Conservation (phyloP, 2,797 vertebrate species). For the Coluber constrictor region DNA sequence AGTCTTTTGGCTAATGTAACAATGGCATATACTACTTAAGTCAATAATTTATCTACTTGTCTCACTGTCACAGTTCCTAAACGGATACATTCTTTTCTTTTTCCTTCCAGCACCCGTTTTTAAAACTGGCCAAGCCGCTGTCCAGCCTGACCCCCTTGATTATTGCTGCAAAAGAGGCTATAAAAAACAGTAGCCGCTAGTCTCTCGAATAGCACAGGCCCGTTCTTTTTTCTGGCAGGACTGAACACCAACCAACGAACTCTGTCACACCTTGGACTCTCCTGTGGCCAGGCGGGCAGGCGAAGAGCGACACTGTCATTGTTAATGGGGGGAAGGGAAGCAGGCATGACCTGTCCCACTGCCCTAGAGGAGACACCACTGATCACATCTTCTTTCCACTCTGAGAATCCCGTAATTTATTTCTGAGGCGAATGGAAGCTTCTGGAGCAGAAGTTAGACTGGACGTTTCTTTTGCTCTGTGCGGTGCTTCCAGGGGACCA, state of each 20-base stretch:
- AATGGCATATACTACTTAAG: no score
- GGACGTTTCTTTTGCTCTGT: conserved; percentile 60
- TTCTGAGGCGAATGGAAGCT: conserved; percentile 71
- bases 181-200: conserved; percentile 95
- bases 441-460: conserved; percentile 64
- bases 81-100: conserved; percentile 7
- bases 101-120: conserved; percentile 82
- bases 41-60: not conserved
- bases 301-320: conserved; percentile 57
- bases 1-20: not conserved
- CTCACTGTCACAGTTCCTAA: not conserved
- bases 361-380: conserved; percentile 64
- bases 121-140: conserved; percentile 90
- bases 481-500: conserved; percentile 67
- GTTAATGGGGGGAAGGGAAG: conserved; percentile 52
- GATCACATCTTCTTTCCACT: conserved; percentile 74
- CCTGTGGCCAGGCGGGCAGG: conserved; percentile 64
- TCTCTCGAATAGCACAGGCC: conserved; percentile 52
- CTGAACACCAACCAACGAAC: conserved; percentile 57
- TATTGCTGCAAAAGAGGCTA: conserved; percentile 88
- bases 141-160: conserved; percentile 89
- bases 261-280: conserved; percentile 64
- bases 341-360: conserved; percentile 51
- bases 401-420: conserved; percentile 76
- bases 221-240: conserved; percentile 64